Evolutionary conservation across 2,888 invertebrate species (phyloP).

Genomic region (Aleiodes alternator): DNA sequence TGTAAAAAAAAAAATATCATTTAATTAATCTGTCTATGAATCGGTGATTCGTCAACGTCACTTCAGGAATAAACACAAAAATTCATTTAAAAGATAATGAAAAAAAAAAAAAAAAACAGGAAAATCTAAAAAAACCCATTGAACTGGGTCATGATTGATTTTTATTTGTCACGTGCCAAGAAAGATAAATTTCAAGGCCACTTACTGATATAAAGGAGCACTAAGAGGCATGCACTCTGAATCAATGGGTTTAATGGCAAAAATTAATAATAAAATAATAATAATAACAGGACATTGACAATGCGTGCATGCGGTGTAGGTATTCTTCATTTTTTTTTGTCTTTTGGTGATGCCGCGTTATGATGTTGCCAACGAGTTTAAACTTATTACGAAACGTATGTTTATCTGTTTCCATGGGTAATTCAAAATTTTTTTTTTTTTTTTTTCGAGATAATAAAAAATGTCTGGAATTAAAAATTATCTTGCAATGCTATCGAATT

Average conservation of each 20-base stretch:
- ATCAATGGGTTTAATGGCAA: slow-evolving; percentile 50
- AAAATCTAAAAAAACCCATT: slow-evolving; percentile 34
- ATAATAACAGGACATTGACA: slow-evolving; percentile 57
- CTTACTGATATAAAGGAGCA: slow-evolving; percentile 68
- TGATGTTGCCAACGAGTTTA: slow-evolving; percentile 73
- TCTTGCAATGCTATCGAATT: too few species aligned
- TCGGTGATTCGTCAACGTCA: slow-evolving; percentile 6
- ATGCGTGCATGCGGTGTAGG: slow-evolving; percentile 74
- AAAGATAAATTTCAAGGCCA: slow-evolving; percentile 18
- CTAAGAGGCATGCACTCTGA: slow-evolving; percentile 71
- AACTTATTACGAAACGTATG: slow-evolving; percentile 55
- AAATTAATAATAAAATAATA: too few species aligned
- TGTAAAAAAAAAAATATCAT: slow-evolving; percentile 56
- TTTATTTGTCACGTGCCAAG: slow-evolving; percentile 4
- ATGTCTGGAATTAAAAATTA: slow-evolving; percentile 7
- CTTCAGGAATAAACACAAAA: slow-evolving; percentile 14
- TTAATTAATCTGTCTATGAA: slow-evolving; percentile 34
- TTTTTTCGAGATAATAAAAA: slow-evolving; percentile 2
- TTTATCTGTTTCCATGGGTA: slow-evolving; percentile 43
- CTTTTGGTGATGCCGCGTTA: slow-evolving; percentile 72
- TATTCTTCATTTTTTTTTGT: slow-evolving; percentile 13
- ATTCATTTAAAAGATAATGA: background rate
- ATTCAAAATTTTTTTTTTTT: background rate
- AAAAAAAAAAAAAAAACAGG: slow-evolving; percentile 13
- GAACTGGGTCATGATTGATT: slow-evolving; percentile 22